Evolutionary conservation across 2,797 vertebrate species (phyloP).

Genomic region (Dendrocincla tyrannina): DNA sequence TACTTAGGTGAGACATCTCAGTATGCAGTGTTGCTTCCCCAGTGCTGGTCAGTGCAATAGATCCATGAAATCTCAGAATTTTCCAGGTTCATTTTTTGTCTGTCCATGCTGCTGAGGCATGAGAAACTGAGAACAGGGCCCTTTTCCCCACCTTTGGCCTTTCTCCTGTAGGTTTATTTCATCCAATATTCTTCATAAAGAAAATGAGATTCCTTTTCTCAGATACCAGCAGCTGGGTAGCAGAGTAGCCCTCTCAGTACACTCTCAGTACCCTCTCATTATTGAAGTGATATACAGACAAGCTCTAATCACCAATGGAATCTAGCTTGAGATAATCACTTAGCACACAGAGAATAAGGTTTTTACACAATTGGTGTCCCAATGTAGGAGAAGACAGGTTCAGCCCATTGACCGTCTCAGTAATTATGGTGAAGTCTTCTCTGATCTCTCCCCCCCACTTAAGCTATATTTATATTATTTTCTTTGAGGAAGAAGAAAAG

Average conservation of each 20-base stretch:
- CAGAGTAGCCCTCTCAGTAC: neutral
- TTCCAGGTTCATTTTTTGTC: rapidly evolving
- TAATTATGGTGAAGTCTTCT: neutral
- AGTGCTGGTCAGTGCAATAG: neutral
- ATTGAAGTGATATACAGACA: neutral
- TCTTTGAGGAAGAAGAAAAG: neutral
- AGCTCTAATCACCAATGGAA: neutral
- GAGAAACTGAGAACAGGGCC: rapidly evolving
- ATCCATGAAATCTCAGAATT: neutral
- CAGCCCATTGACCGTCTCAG: neutral
- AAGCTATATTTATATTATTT: neutral
- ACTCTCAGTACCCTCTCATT: neutral
- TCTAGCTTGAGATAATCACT: rapidly evolving
- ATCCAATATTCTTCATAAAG: neutral
- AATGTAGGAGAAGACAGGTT: neutral
- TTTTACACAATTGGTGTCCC: neutral
- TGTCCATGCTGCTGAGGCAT: neutral
- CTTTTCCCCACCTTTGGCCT: neutral
- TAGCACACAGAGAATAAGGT: neutral
- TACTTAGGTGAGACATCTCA: neutral
- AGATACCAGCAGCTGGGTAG: neutral
- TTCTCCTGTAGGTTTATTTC: neutral
- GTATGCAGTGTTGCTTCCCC: neutral
- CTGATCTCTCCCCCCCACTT: neutral
- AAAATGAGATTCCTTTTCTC: neutral